Base-by-base conservation (phyloP, 2,113 vertebrate genomes). In the Notechis scutatus region DNA sequence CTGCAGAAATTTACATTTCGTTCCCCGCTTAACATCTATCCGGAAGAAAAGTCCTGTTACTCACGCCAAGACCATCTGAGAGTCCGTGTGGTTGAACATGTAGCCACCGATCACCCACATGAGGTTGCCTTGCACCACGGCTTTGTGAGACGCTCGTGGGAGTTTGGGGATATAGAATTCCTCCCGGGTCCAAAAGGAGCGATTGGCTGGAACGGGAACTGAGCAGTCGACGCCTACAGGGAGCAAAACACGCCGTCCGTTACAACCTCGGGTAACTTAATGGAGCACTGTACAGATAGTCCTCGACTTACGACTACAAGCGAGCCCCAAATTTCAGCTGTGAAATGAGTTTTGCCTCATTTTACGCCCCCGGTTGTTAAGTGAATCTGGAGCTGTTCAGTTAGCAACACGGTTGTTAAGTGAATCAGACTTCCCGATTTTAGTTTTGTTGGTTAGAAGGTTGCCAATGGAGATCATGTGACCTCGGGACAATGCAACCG, bases 21-120 rank as follows among this genome's bases (percentile, higher is more conserved):
- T 74, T 74, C n/a, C n/a, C 5, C 6, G 1, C 34, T 8, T 81
- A 39, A 81, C 20, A 39, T 20, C 18, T 2, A 0, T 1, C n/a
- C 12, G 2, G 14, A 18, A n/a, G 5, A n/a, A 34, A 34, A 15
- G 12, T 1, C 39, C 3, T 91, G 91, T 86, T 94, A 99, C 99
- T 99, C 97, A 99, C 99, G 98, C 99, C 95, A 99, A 98, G 96
- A 99, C 99, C 98, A 99, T 99, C 96, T 98, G 98, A 94, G 98
- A 98, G 96, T 98, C 98, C 4, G 99, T 98, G 94, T 99, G 97
- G 96, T 99, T 99, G 97, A 99, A 99, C 97, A 99, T 98, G 69
- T 99, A 99, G 92, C 99, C 99, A 39, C 99, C 99, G 26, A 99
- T 97, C 92, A 99, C 95, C 99, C 99, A 99, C 99, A 99, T 99